Base-by-base conservation (phyloP, 2,888 invertebrate genomes). In the Lasius fuliginosus region DNA sequence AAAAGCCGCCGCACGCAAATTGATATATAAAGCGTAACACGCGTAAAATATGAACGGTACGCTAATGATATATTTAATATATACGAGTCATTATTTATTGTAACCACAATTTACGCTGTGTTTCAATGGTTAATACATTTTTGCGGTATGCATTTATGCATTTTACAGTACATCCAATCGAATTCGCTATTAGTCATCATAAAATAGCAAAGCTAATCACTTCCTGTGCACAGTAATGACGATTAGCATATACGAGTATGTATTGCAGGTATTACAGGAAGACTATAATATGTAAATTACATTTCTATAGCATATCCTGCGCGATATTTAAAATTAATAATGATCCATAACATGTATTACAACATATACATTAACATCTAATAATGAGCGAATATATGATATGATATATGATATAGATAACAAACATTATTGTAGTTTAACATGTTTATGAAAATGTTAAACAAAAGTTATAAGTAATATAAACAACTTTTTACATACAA, bases 261-360 rank as follows among this genome's bases (percentile, higher is more conserved):
- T 36, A 36, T 36, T 36, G 6, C 4, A 36, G 36, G 4, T 27
- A 30, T 40, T 40, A 62, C 18, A 67, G 12, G 15, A 67, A 27
- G 40, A n/a, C n/a, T 40, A 67, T 56, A 56, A 40, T 8, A 53
- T n/a, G 27, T 56, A 42, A 5, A 77, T 56, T 42, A 23, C 33
- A 75, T 64, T 42, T 64, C 33, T 67, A 15, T 30, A 76, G 3
- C 15, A 0, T 36, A 18, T 49, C 18, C 6, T 33, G 3, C 11
- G 23, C 12, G 36, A 42, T 67, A 56, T 77, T 64, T 77, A 40
- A 56, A 67, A 77, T 67, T 67, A 67, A 77, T 77, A 53, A 40
- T 2, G n/a, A 40, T 40, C 40, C 5, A 5, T 53, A 56, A 2
- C 15, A 23, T 23, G 23, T 5, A 8, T 56, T 1, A 18, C 9